Evolutionary conservation across 2,888 invertebrate genomes (phyloP).

Genomic region (Operophtera brumata): DNA sequence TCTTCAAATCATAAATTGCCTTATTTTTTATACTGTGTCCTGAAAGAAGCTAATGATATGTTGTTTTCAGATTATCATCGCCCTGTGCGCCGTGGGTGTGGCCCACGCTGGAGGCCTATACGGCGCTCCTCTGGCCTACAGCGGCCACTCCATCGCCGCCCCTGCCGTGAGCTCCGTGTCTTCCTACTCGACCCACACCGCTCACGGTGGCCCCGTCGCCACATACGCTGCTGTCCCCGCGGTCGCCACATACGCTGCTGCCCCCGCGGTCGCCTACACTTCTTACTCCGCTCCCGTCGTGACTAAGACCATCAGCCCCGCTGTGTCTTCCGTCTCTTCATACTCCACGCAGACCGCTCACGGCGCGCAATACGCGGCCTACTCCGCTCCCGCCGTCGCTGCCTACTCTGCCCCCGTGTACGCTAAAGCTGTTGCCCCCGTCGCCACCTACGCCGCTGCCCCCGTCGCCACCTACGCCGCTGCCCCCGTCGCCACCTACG

Average conservation of each 20-base stretch:
- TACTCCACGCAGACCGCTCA: conserved; percentile 43
- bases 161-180: conserved; percentile 55
- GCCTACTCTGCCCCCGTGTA: conserved; percentile 43
- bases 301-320: conserved; percentile 47
- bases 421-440: conserved; percentile 41
- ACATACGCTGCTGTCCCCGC: conserved; percentile 50
- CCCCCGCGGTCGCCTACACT: conserved; percentile 82
- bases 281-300: conserved; percentile 77
- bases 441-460: conserved; percentile 40
- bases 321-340: conserved; percentile 41
- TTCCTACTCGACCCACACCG: conserved; percentile 52
- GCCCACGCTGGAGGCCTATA: conserved; percentile 80
- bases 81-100: conserved; percentile 81
- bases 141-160: conserved; percentile 53
- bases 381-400: conserved; percentile 57
- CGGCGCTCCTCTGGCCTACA: conserved; percentile 70
- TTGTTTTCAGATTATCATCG: conserved; percentile 73
- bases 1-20: too few species aligned
- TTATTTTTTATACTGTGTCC: too few species aligned
- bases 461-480: conserved; percentile 39
- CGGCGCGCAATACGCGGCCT: conserved; percentile 42
- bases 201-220: conserved; percentile 45
- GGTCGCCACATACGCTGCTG: conserved; percentile 74
- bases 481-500: conserved; percentile 43
- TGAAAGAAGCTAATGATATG: background rate